Evolutionary conservation across 2,888 invertebrate species (phyloP), one percentile per base, ranked within the genome.

Genomic region (Brachyopa scutellaris): DNA sequence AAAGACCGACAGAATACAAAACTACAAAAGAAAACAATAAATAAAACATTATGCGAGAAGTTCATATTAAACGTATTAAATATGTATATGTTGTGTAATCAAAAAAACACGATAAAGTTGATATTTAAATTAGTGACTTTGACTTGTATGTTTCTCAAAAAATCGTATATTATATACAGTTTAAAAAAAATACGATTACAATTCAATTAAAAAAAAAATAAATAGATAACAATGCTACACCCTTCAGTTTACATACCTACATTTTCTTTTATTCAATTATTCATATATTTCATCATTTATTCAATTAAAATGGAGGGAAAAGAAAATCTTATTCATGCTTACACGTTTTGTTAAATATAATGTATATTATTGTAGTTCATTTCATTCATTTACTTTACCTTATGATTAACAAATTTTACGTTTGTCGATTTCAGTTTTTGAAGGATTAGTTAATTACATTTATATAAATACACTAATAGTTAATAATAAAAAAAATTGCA

Each of bases 401-500:
- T 69, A 67, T 67, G 74, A 74, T 82, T 64, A 77, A 82, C 82
- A 82, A 82, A 76, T 55, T 57, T 55, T 31, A 66, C 76, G 64
- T 72, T 67, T 73, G 59, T 64, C 59, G 51, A 29, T 70, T 49
- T 76, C 66, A 80, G 67, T 76, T 72, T 77, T 77, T 55, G 6
- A 59, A 66, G 70, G 64, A 80, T 70, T 61, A 64, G 42, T 77
- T 72, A 42, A 82, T 72, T 82, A 77, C 72, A 77, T 72, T 77
- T 67, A 70, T 76, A 80, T 69, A 80, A 69, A 80, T 76, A 82
- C 67, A 29, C 66, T 77, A 61, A 77, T 76, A 67, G 77, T 82
- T 61, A 73, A 72, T 77, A 82, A 77, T 77, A 82, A 82, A 82
- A 82, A 82, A 82, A 76, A n/a, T n/a, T 82, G 82, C 77, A 82